phyloP scores from a whole-genome alignment of 2,888 invertebrate genomes.

The Onchidella celtica region DNA sequence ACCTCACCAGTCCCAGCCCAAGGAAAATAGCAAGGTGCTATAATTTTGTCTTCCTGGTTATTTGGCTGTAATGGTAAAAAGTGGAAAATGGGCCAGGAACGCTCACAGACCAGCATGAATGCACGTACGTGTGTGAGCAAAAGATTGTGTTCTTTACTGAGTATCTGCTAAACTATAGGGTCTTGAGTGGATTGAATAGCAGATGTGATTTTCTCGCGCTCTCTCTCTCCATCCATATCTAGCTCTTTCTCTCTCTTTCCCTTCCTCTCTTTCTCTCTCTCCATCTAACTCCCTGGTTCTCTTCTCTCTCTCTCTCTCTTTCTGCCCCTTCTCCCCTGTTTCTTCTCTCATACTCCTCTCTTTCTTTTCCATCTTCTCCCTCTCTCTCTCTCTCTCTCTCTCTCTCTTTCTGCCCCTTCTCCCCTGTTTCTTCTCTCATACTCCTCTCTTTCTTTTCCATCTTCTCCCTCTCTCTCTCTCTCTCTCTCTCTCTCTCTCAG shows the following conservation, averaged over 20 bases:
- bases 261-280: conserved; percentile 18
- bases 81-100: too few relatives aligned
- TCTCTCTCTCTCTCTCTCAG: conserved; percentile 21
- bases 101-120: too few relatives aligned
- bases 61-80: too few relatives aligned
- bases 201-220: too few relatives aligned
- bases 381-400: neutral
- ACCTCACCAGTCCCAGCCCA: too few relatives aligned
- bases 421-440: neutral
- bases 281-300: neutral
- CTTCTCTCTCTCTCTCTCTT: neutral
- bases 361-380: neutral
- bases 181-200: too few relatives aligned
- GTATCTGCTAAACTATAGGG: too few relatives aligned
- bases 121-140: too few relatives aligned
- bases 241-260: neutral
- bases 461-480: conserved; percentile 5
- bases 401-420: neutral
- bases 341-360: neutral
- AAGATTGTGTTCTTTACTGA: too few relatives aligned
- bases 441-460: neutral
- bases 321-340: neutral
- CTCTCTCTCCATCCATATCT: too few relatives aligned
- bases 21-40: too few relatives aligned
- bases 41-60: too few relatives aligned